These are phyloP conservation scores for Hoplias malabaricus DNA, from an alignment of 2,113 vertebrate genomes.

Conservation along the genomic window DNA sequence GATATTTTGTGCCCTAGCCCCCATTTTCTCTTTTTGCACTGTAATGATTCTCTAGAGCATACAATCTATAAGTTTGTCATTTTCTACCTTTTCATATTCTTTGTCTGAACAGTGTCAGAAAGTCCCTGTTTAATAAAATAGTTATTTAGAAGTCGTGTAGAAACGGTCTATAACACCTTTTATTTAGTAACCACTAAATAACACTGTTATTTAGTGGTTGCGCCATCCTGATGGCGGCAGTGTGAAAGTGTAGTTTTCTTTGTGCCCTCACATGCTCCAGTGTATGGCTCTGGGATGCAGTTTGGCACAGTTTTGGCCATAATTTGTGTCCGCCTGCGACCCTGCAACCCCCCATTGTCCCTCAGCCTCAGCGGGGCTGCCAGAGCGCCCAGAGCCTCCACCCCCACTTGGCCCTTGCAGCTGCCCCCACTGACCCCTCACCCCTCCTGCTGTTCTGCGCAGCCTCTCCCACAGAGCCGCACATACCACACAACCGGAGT, in stretches of 20 bases:
- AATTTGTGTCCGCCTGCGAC: conserved; percentile 72
- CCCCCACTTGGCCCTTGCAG: conserved; percentile 69
- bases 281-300: conserved; percentile 61
- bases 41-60: too few species aligned
- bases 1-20: too few species aligned
- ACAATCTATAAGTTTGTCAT: too few species aligned
- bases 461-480: conserved; percentile 28
- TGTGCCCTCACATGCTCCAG: not conserved
- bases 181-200: too few species aligned
- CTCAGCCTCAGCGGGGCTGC: conserved; percentile 64
- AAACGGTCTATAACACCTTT: too few species aligned
- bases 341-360: conserved; percentile 74
- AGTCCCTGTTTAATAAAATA: too few species aligned
- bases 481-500: conserved; percentile 18
- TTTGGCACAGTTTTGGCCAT: conserved; percentile 60
- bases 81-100: too few species aligned
- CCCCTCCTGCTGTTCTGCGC: conserved; percentile 56
- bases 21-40: too few species aligned
- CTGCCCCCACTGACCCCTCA: conserved; percentile 77
- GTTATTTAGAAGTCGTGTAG: too few species aligned
- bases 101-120: too few species aligned
- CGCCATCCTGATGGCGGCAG: conserved; percentile 10
- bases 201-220: conserved; percentile 26
- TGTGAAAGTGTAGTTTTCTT: conserved; percentile 21
- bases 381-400: conserved; percentile 69